Evolutionary conservation across 2,113 vertebrate species (phyloP).

Genomic region (Myanophis thanlyinensis): DNA sequence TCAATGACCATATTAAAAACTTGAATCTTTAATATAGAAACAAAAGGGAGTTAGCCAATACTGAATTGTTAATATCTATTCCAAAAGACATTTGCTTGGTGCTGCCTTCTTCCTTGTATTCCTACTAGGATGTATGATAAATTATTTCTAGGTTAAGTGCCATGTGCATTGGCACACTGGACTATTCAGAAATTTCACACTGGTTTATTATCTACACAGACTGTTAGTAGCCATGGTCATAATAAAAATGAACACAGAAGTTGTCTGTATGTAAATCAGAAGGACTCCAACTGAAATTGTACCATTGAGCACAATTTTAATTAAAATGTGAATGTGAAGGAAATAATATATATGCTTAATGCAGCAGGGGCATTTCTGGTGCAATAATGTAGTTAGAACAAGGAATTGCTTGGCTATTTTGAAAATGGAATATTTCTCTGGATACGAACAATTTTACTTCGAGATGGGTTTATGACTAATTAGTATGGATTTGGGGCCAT

Average conservation of each 20-base stretch:
- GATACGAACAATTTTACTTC: background rate
- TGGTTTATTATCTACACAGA: background rate
- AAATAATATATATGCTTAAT: background rate
- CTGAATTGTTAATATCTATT: background rate
- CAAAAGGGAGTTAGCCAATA: background rate
- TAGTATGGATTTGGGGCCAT: background rate
- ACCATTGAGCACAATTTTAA: background rate
- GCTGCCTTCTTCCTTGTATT: background rate
- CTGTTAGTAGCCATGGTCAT: background rate
- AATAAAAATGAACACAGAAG: background rate
- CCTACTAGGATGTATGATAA: background rate
- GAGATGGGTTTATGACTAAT: background rate
- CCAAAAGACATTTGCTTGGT: background rate
- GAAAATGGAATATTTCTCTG: background rate
- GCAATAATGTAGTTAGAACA: background rate
- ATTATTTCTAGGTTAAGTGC: background rate
- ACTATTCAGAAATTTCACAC: background rate
- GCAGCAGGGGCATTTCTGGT: background rate
- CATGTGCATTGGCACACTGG: background rate
- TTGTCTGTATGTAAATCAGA: background rate
- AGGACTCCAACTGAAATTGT: background rate
- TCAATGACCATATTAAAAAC: background rate
- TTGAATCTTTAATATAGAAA: background rate
- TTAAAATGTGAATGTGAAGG: background rate
- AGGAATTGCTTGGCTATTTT: background rate